A percentile compares a stretch with the other conserved stretches of the same genome.
Evolutionary conservation across 2,113 vertebrate species (phyloP).

Genomic region (Mungos mungo): DNA sequence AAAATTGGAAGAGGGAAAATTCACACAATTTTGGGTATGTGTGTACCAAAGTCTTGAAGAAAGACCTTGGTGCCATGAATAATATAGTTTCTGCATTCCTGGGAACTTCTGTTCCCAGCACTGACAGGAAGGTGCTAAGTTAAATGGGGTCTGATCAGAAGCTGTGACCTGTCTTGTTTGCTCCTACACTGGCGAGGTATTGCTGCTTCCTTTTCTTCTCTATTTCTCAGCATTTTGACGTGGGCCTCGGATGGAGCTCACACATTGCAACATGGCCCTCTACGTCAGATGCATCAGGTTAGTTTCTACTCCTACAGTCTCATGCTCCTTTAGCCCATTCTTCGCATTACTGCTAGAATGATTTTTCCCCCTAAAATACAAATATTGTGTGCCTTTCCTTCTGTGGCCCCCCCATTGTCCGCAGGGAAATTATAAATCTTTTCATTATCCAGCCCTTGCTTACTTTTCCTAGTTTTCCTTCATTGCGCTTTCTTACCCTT

Average conservation of each 20-base stretch:
- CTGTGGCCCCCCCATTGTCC: background rate
- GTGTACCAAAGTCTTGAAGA: background rate
- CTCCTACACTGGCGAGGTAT: background rate
- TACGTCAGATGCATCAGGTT: background rate
- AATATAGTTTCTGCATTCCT: background rate
- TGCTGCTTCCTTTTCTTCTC: background rate
- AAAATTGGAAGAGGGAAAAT: background rate
- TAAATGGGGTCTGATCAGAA: background rate
- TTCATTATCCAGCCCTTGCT: background rate
- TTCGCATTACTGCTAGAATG: background rate
- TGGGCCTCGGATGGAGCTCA: background rate
- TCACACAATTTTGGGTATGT: background rate
- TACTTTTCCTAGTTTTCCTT: background rate
- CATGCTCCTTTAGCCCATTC: background rate
- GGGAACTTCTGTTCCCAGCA: background rate
- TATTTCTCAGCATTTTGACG: background rate
- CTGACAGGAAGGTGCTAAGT: background rate
- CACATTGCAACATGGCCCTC: background rate
- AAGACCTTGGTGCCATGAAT: background rate
- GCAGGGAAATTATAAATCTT: background rate
- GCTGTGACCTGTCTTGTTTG: background rate
- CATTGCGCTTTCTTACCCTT: background rate
- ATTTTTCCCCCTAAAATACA: background rate
- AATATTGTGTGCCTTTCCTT: background rate
- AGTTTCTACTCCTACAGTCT: background rate